Evolutionary conservation across 1,140 invertebrate species (phyloP), one percentile per base, ranked within the genome.

Genomic region (Riptortus pedestris): DNA sequence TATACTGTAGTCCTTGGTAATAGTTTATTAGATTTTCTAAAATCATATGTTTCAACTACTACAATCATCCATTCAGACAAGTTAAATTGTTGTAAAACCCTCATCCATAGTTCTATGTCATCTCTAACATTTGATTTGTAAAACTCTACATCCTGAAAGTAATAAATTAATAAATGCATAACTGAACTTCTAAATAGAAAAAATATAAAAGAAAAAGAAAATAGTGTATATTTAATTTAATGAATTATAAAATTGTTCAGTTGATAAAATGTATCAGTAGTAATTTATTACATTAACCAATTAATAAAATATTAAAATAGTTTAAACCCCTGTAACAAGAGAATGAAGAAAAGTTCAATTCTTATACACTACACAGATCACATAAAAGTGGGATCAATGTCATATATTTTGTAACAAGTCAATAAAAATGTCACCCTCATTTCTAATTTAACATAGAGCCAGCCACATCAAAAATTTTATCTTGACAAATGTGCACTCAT

Each of bases 61-160:
- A 96, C 82, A 71, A 97, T 91, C 80, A 97, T 83, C 93, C 93
- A 97, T 76, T 97, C 93, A 64, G 83, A 79, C 59, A 95, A 84
- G 60, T 87, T 84, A 72, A 83, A 81, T 64, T 81, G 80, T 67
- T 80, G 81, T 65, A 96, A 76, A 69, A 83, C 81, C 70, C 86
- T 87, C 18, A 93, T 76, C 93, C 94, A 97, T 68, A 78, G 76
- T 73, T 91, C 86, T 67, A 97, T 89, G 69, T 92, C 89, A 73
- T 96, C 93, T 76, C 84, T 85, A 9, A 91, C 80, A 59, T 78
- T 84, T 58, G 82, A 80, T 78, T 95, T 95, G 72, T 96, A 96
- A 33, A 83, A 79, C 74, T 97, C 93, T 66, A 94, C 77, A 81
- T 96, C 93, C 91, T 96, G 59, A 43, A 79, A 79, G n/a, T n/a